Evolutionary conservation across 2,113 vertebrate genomes (phyloP), one percentile per base, ranked within the genome.

Genomic region (Oplegnathus fasciatus): DNA sequence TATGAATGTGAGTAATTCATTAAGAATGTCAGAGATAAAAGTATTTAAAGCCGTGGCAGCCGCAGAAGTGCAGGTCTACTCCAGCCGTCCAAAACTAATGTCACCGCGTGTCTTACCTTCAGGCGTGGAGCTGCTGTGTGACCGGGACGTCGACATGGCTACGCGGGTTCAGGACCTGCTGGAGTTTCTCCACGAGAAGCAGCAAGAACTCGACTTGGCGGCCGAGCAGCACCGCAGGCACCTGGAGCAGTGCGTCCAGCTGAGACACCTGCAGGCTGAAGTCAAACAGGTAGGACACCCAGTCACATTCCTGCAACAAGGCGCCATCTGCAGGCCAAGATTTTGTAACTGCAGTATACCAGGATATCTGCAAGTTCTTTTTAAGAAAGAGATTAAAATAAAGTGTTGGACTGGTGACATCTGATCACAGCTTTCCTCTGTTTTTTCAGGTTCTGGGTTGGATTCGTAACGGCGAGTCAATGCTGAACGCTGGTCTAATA

Each of bases 391-490:
- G 2, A 17, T 50, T 0, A 13, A 54, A 46, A 44, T 4, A 24
- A 42, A 44, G 20, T 26, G 1, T 64, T 55, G 28, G 34, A 20
- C 52, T 57, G 8, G 3, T 18, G 22, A 52, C 14, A 52, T 54
- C 26, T 61, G 55, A 61, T 34, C 22, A 1, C 22, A 62, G 5
- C 26, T 22, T 68, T 22, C 52, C 1, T 57, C 0, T 77, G 2
- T 64, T 60, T 84, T 32, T 75, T 15, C 72, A 99, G 98, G 98
- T 99, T 71, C 94, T 99, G 80, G 98, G 98, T 64, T 99, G 98
- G 98, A 99, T 99, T 88, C 97, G 98, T 76, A 99, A 99, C 0
- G 98, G 98, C 3, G 98, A 99, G 92, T 99, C 98, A 0, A 99
- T 99, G 98, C 88, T 99, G 69, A 99, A 99, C 2, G 98, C 98